Percentiles rank a stretch among this genome's conserved stretches.
Conservation (phyloP, 2,113 vertebrate genomes). For the Pomatorhinus ruficollis region DNA sequence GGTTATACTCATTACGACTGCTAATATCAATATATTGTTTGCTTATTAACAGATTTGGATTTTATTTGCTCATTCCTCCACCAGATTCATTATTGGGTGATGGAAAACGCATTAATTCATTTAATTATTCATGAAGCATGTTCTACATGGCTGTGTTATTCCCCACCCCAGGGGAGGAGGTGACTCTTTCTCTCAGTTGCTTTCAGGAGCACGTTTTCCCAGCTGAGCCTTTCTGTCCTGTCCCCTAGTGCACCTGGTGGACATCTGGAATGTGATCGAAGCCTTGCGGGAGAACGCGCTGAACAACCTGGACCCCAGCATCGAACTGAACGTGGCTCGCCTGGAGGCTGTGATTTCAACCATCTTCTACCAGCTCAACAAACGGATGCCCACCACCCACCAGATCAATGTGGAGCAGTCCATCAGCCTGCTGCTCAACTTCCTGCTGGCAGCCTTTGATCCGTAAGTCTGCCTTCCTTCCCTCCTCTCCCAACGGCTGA, state of each 20-base stretch:
- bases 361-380: constrained; percentile 97
- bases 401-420: constrained; percentile 96
- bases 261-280: constrained; percentile 98
- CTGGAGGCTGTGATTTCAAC: constrained; percentile 93
- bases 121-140: neutral
- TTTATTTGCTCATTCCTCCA: neutral
- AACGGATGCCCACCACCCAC: constrained; percentile 95
- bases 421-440: constrained; percentile 93
- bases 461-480: constrained; percentile 80
- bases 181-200: neutral
- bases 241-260: constrained; percentile 90
- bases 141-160: neutral
- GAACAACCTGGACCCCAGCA: constrained; percentile 88
- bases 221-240: constrained; percentile 12
- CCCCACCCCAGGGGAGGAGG: neutral
- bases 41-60: neutral
- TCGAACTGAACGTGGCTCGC: constrained; percentile 89
- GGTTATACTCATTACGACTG: neutral
- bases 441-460: constrained; percentile 94
- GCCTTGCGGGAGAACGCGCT: constrained; percentile 92
- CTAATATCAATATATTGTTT: neutral
- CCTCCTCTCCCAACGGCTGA: neutral
- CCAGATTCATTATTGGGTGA: neutral
- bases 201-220: fast-evolving
- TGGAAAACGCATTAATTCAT: neutral